Base-by-base conservation (phyloP, 2,888 invertebrate genomes). In the Agonopterix alstromeriana region DNA sequence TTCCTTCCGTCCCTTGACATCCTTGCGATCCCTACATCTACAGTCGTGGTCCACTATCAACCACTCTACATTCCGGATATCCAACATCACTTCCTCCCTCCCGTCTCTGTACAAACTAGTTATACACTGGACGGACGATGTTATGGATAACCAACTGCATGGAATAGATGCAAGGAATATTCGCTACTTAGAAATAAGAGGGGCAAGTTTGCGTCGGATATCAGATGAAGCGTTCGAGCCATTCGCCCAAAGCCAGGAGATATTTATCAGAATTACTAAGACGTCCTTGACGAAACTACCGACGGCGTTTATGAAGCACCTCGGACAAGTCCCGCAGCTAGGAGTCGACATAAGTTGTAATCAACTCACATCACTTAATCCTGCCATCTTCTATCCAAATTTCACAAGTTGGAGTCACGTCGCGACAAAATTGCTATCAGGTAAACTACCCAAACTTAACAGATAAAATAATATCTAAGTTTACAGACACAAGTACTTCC, bases 371-470 rank as follows among this genome's bases (percentile, higher is more conserved):
- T 92, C 93, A 51, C 89, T 97, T 56, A 94, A 94, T 72, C 94
- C 96, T 47, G 94, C 95, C 54, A 94, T 95, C 54, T 94, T 97
- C 74, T 97, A 97, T 77, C 94, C 95, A 35, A 96, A 97, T 77
- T 92, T 94, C 59, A 94, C 95, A 17, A 93, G 93, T 62, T 96
- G 96, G 96, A 96, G 96, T 78, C 93, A 94, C 58, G 94, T 95
- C 57, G 96, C 96, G 10, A 96, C 97, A 4, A 94, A 95, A 70
- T 91, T 96, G 72, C 92, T 97, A 49, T 93, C 94, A 83, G 94
- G 95, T 94, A 80, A 42, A 42, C n/a, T 42, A 42, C 10, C 10
- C 12, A 42, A 42, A 11, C 42, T 12, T 42, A n/a, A 12, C 10
- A 42, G 8, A 42, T 42, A 11, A 8, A 41, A 42, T 36, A 45